Conservation (phyloP, 2,113 vertebrate genomes). For the Mesitornis unicolor region DNA sequence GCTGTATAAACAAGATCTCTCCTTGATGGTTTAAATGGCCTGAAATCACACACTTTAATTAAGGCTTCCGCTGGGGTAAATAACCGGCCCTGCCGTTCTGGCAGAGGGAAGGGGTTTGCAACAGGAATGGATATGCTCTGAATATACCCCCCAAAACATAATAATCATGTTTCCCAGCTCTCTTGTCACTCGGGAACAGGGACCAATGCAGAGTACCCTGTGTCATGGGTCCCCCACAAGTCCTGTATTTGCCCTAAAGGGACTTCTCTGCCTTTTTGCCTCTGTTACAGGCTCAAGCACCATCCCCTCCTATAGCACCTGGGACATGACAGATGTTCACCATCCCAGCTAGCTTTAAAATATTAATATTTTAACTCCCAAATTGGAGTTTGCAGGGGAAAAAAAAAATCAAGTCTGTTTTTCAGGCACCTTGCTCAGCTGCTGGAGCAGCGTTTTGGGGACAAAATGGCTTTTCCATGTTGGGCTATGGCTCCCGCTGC, state of each 20-base stretch:
- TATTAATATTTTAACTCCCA: neutral
- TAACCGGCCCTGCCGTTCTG: fast-evolving
- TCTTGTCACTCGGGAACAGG: neutral
- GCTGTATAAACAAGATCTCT: neutral
- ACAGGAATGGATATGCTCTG: neutral
- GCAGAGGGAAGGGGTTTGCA: neutral
- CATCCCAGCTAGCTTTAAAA: neutral
- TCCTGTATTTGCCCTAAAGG: neutral
- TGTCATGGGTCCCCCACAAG: fast-evolving
- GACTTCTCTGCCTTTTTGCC: neutral
- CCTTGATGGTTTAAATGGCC: neutral
- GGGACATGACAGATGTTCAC: fast-evolving
- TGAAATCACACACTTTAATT: neutral
- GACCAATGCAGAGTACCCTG: fast-evolving
- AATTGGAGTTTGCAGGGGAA: neutral
- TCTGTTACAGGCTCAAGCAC: neutral
- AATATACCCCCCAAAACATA: neutral
- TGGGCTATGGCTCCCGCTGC: neutral
- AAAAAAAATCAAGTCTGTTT: neutral
- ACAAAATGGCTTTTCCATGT: neutral
- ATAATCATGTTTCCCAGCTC: neutral
- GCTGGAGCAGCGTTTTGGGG: fast-evolving
- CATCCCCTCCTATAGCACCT: neutral
- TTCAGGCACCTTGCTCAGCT: neutral
- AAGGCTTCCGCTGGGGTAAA: neutral